Base-by-base conservation (phyloP, 1,140 invertebrate genomes). In the Venturia canescens region DNA sequence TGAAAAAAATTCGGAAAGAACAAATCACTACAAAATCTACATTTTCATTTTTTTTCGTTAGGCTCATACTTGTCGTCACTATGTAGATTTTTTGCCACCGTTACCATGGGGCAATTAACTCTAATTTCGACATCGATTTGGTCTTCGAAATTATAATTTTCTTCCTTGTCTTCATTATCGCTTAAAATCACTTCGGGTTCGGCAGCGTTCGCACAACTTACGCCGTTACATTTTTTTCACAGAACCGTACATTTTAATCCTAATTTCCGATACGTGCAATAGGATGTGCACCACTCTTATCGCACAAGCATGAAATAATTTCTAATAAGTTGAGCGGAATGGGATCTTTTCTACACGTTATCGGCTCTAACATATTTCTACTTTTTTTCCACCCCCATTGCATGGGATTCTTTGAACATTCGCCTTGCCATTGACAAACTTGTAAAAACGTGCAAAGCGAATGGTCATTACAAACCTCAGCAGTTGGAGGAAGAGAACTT, bases 341-440 rank as follows among this genome's bases (percentile, higher is more conserved):
- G 11, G 72, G 72, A 21, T 75, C 72, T n/a, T 75, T 75, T 6
- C 72, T 18, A 18, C 18, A 11, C 21, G 38, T 50, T 23, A 75
- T 48, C 21, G 44, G 72, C 72, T 50, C 34, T 21, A 75, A 75
- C 31, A 75, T 75, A 50, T 44, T 4, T 1, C 27, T 75, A 27
- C 31, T 75, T 75, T 75, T 74, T 48, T 75, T 75, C 72, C 72
- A 75, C 18, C 72, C 44, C 38, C 44, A 75, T 15, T 75, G 72
- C 44, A 75, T 75, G 6, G 72, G 72, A 21, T 75, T 21, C 18
- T 23, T 38, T 38, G 44, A 74, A 75, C 21, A 50, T 26, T 75
- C 72, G 21, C 72, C 72, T 26, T 50, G 72, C 72, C 72, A 75
- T n/a, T 44, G 15, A 53, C 72, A 50, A 0, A 50, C 15, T 75